Evolutionary conservation across 2,797 vertebrate species (phyloP).

Genomic region (Arrhamphus sclerolepis): DNA sequence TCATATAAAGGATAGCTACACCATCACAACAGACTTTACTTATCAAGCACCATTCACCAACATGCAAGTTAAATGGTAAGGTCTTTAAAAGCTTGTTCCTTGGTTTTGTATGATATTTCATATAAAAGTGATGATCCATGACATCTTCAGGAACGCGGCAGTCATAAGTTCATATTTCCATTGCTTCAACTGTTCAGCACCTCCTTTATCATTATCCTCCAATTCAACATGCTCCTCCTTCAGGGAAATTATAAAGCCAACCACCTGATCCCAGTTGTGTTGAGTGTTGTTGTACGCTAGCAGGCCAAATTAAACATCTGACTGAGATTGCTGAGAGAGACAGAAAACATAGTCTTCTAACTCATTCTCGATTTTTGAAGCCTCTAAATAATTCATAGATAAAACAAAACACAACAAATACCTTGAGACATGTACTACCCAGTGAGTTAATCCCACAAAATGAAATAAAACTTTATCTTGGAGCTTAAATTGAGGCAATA

Average conservation of each 20-base stretch:
- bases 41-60: slow-evolving; percentile 17
- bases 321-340: slow-evolving; percentile 74
- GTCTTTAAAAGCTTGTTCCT: not conserved
- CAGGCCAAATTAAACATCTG: slow-evolving; percentile 82
- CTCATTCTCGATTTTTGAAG: slow-evolving; percentile 68
- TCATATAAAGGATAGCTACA: slow-evolving; percentile 32
- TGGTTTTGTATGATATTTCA: slow-evolving; percentile 17
- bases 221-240: slow-evolving; percentile 77
- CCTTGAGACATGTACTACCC: slow-evolving; percentile 80
- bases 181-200: slow-evolving; percentile 69
- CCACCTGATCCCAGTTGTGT: slow-evolving; percentile 71
- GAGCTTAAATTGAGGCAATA: slow-evolving; percentile 84
- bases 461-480: slow-evolving; percentile 83
- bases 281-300: slow-evolving; percentile 69
- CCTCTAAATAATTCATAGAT: slow-evolving; percentile 87
- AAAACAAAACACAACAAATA: slow-evolving; percentile 85
- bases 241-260: slow-evolving; percentile 80
- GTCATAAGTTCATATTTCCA: slow-evolving; percentile 61
- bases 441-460: slow-evolving; percentile 83
- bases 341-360: slow-evolving; percentile 56
- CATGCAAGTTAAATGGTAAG: slow-evolving; percentile 14
- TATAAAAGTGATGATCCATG: slow-evolving; percentile 44
- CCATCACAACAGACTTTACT: slow-evolving; percentile 16
- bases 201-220: slow-evolving; percentile 79
- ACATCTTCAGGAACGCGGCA: slow-evolving; percentile 39